Conservation (phyloP, 2,888 invertebrate genomes). For the Synanthedon myopaeformis region DNA sequence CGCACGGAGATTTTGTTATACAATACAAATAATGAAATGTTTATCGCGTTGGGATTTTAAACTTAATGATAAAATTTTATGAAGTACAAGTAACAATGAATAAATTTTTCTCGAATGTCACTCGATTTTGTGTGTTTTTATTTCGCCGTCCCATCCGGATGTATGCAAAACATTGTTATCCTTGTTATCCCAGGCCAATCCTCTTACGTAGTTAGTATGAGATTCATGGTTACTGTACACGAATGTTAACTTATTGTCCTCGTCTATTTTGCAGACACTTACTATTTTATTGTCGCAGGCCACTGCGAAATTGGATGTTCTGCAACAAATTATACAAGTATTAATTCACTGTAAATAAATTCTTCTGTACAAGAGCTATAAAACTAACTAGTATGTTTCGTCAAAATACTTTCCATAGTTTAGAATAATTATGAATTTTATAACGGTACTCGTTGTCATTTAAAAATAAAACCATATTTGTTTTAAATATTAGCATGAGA, state of each 20-base stretch:
- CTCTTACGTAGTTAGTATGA: constrained; percentile 63
- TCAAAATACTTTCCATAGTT: too few relatives aligned
- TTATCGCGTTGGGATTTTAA: too few relatives aligned
- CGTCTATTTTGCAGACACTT: constrained; percentile 37
- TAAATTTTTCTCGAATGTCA: neutral
- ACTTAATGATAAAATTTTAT: too few relatives aligned
- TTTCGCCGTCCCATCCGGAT: constrained; percentile 70
- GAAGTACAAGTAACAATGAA: constrained; percentile 1
- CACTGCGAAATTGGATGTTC: constrained; percentile 41
- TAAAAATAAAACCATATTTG: too few relatives aligned
- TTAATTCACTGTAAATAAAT: too few relatives aligned
- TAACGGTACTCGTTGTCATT: too few relatives aligned
- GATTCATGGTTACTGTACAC: constrained; percentile 40
- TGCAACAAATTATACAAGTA: constrained; percentile 16
- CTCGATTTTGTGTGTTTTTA: constrained; percentile 40
- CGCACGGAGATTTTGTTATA: too few relatives aligned
- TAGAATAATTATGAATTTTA: too few relatives aligned
- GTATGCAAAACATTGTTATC: constrained; percentile 49
- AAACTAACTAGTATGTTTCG: too few relatives aligned
- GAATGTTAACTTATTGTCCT: constrained; percentile 20
- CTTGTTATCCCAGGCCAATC: constrained; percentile 60
- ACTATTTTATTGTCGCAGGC: constrained; percentile 59
- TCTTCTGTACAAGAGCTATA: too few relatives aligned
- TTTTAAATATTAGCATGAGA: too few relatives aligned
- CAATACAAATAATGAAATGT: too few relatives aligned